Base-by-base conservation (phyloP, 2,113 vertebrate genomes). In the Anguilla rostrata region DNA sequence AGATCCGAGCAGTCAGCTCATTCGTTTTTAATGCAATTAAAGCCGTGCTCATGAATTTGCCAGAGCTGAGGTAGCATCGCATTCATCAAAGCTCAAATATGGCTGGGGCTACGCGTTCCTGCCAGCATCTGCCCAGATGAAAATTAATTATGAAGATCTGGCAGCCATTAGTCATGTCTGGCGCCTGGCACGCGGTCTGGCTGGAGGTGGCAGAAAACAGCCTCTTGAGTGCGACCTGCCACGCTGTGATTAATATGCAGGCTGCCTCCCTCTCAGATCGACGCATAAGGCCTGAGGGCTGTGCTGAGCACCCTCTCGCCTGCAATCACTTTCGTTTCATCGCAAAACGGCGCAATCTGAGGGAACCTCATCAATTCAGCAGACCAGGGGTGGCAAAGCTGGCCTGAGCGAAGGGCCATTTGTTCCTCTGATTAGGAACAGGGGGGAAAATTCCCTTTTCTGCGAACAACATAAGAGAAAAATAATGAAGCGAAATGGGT, bases 181-280 rank as follows among this genome's bases (percentile, higher is more conserved):
- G 12, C 81, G 81, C 26, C 81, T n/a, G 60, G 86, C 81, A 75
- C 75, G 89, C 11, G 84, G 82, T 92, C 86, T 87, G 84, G 89
- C 91, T 89, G 93, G 91, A 92, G 91, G 92, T 93, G 93, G 90
- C 93, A 93, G 94, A 95, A 95, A 95, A 94, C 93, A 94, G 91
- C 85, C 89, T 86, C 89, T 85, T 49, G 63, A 89, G 92, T 90
- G 89, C 89, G 87, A 91, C 90, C 91, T 90, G 90, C 75, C 14
- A 7, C 89, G 93, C 94, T 94, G 91, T 95, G 94, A 95, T 95
- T 92, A 92, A 95, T 94, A 90, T 90, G 90, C 90, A 86, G 90
- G 91, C 91, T 90, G 81, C 89, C 87, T 79, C 83, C 88, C 71
- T 34, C 71, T 34, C 71, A 12, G 26, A n/a, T n/a, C 71, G 8